These are phyloP conservation scores for Anguilla marmorata DNA, from an alignment of 2,797 vertebrate species.

Conservation along the genomic window DNA sequence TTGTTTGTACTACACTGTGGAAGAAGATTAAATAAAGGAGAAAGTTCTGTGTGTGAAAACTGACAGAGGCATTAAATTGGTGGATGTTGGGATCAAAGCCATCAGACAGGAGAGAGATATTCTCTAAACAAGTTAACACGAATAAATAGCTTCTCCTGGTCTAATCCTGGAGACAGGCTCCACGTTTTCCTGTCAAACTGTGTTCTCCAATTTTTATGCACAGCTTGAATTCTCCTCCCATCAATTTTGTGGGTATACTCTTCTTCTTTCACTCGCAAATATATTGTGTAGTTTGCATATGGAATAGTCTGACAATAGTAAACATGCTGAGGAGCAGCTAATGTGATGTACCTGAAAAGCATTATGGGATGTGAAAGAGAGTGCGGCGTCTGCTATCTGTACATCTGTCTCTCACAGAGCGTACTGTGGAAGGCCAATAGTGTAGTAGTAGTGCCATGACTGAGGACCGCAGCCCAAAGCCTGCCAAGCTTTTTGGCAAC, in stretches of 20 bases:
- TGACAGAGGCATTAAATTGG: conserved; percentile 51
- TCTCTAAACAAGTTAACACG: conserved; percentile 52
- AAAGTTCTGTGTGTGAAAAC: conserved; percentile 44
- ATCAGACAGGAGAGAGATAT: conserved; percentile 59
- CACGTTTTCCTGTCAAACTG: conserved; percentile 66
- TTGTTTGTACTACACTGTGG: conserved; percentile 18
- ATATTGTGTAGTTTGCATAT: conserved; percentile 44
- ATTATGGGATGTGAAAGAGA: neutral
- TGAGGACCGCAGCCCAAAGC: neutral
- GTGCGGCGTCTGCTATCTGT: neutral
- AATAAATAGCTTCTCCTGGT: conserved; percentile 62
- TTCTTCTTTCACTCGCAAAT: conserved; percentile 52
- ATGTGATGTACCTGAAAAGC: conserved; percentile 15
- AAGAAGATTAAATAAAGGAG: conserved; percentile 2
- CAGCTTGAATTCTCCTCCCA: conserved; percentile 59
- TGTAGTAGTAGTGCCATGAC: neutral
- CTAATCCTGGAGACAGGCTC: conserved; percentile 63
- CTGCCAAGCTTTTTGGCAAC: conserved; percentile 43
- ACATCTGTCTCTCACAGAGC: neutral
- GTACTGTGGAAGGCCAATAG: neutral
- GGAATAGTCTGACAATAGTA: conserved; percentile 36
- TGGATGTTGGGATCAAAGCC: conserved; percentile 52
- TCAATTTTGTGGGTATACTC: conserved; percentile 59
- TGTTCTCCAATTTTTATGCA: conserved; percentile 68
- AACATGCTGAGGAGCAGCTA: conserved; percentile 16